Evolutionary conservation across 2,797 vertebrate species (phyloP).

Genomic region (Urosaurus nigricauda): DNA sequence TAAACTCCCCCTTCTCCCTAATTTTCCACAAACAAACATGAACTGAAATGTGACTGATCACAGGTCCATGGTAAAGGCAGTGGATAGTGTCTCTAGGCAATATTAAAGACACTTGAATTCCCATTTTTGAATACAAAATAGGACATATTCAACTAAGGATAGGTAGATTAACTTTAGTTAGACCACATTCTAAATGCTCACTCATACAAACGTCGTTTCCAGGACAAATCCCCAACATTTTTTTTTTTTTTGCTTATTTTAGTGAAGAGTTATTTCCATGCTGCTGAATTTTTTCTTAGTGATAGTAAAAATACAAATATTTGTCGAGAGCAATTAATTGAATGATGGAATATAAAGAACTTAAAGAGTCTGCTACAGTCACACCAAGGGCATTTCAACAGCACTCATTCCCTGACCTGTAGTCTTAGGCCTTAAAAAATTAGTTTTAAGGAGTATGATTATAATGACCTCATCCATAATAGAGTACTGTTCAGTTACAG

Average conservation of each 20-base stretch:
- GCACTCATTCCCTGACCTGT: neutral
- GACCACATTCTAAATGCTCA: neutral
- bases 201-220: neutral
- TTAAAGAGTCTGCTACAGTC: neutral
- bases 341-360: neutral
- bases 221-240: neutral
- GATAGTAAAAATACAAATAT: neutral
- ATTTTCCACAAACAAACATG: constrained; percentile 56
- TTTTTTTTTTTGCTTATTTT: neutral
- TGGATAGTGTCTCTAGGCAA: neutral
- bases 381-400: neutral
- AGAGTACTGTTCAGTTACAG: neutral
- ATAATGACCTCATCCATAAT: neutral
- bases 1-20: constrained; percentile 56
- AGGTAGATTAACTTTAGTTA: neutral
- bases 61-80: constrained; percentile 11
- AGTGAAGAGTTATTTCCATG: neutral
- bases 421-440: neutral
- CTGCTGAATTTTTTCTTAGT: neutral
- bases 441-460: neutral
- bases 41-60: constrained; percentile 29
- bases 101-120: neutral
- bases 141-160: neutral
- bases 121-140: neutral
- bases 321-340: neutral